phyloP scores from a whole-genome alignment of 2,888 invertebrate genomes.

The Antitype chi region DNA sequence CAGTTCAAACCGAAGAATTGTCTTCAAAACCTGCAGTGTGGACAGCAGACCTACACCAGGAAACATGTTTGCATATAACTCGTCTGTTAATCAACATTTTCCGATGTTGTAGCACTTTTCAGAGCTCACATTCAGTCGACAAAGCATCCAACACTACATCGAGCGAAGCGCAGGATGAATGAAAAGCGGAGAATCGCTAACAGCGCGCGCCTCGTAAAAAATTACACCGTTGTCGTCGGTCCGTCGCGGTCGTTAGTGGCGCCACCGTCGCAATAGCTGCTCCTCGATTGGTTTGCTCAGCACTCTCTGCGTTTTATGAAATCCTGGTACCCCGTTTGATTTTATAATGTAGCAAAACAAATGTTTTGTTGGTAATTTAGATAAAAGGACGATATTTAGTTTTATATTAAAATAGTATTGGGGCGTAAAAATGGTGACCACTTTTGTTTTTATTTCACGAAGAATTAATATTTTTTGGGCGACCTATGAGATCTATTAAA shows the following conservation, averaged over 20 bases:
- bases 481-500: too few species aligned
- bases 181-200: slow-evolving; percentile 78
- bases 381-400: not conserved
- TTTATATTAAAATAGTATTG: not conserved
- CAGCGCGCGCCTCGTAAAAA: slow-evolving; percentile 75
- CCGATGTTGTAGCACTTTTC: slow-evolving; percentile 45
- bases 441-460: not conserved
- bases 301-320: slow-evolving; percentile 66
- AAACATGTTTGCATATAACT: slow-evolving; percentile 17
- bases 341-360: slow-evolving; percentile 34
- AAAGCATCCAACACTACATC: slow-evolving; percentile 61
- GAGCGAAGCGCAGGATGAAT: slow-evolving; percentile 75
- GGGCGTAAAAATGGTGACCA: not conserved
- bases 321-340: slow-evolving; percentile 64
- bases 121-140: slow-evolving; percentile 35
- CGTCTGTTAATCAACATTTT: slow-evolving; percentile 34
- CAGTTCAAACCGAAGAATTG: not conserved
- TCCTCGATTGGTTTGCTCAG: slow-evolving; percentile 68
- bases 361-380: not conserved
- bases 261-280: slow-evolving; percentile 67
- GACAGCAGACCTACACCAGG: not conserved
- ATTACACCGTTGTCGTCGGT: slow-evolving; percentile 67
- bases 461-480: not conserved
- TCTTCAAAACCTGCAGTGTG: not conserved
- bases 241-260: slow-evolving; percentile 72